Evolutionary conservation across 2,888 invertebrate species (phyloP), one percentile per base, ranked within the genome.

Genomic region (Amphimallon solstitiale): DNA sequence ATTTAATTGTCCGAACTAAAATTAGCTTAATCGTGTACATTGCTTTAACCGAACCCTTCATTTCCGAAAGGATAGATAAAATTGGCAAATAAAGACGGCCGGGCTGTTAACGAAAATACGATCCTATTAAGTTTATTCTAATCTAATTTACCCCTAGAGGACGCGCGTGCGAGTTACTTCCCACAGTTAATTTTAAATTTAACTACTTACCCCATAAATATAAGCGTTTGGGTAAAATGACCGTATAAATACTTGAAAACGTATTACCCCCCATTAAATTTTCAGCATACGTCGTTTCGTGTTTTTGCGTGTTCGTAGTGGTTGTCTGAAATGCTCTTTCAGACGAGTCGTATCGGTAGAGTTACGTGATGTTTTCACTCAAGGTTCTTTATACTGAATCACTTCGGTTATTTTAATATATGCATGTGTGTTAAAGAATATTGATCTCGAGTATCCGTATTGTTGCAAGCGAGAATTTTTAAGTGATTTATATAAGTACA

Each of bases 161-260:
- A 49, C 12, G 48, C 1, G 48, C 23, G 12, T 9, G 48, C 23
- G 12, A 5, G 14, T 29, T 29, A 29, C 2, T 34, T 23, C 29
- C 6, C 23, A 15, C 48, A 21, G 29, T 49, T 49, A 49, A 49
- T 49, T 49, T 23, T 49, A 49, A 23, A 49, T 49, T 49, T 49
- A 23, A 49, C 48, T 14, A 14, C 40, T 15, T 43, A 5, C 29
- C 5, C 29, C 29, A 29, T 29, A 29, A 15, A 43, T 15, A 43
- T 43, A 14, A 17, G 17, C 14, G 40, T 14, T 43, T 43, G 17
- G 7, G 40, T 43, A 43, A 17, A 15, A 43, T 14, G 40, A 7
- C 40, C 40, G 40, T 43, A 43, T 43, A 43, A 43, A 43, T 43
- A 43, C 14, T 17, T 10, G 10, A 15, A 17, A 19, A 3, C 10